Conservation (phyloP, 2,113 vertebrate species). For the Thermophis baileyi region DNA sequence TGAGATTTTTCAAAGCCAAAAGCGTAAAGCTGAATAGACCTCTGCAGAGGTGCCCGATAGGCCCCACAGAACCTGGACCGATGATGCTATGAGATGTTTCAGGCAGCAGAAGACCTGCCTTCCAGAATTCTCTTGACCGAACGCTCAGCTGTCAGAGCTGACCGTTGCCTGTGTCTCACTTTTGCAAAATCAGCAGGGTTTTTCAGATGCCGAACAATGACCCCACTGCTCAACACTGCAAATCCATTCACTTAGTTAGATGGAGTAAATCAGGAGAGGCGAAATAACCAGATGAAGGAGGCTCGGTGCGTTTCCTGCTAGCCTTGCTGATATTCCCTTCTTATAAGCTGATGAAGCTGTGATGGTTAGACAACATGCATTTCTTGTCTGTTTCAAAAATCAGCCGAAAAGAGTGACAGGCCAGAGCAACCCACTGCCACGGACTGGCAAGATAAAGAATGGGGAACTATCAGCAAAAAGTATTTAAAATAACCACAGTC, state of each 20-base stretch:
- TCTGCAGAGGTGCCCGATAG: not conserved
- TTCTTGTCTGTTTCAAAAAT: not conserved
- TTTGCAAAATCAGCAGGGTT: not conserved
- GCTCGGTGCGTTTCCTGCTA: not conserved
- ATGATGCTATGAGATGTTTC: not conserved
- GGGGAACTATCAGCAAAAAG: not conserved
- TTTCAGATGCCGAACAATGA: not conserved
- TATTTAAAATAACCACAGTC: not conserved
- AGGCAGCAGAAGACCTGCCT: not conserved
- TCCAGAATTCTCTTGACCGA: no score
- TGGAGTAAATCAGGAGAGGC: not conserved
- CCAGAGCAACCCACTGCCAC: not conserved
- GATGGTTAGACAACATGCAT: not conserved
- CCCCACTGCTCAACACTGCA: not conserved
- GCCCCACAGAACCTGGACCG: no score
- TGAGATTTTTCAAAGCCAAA: not conserved
- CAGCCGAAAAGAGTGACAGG: not conserved
- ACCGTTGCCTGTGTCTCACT: not conserved
- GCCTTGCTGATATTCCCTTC: not conserved
- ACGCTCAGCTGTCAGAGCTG: fast-evolving
- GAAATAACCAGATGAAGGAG: not conserved
- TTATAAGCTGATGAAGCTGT: not conserved
- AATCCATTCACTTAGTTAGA: not conserved
- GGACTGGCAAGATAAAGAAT: not conserved
- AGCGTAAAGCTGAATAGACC: not conserved